Evolutionary conservation across 1,140 invertebrate species (phyloP).

Genomic region (Drosophila teissieri): DNA sequence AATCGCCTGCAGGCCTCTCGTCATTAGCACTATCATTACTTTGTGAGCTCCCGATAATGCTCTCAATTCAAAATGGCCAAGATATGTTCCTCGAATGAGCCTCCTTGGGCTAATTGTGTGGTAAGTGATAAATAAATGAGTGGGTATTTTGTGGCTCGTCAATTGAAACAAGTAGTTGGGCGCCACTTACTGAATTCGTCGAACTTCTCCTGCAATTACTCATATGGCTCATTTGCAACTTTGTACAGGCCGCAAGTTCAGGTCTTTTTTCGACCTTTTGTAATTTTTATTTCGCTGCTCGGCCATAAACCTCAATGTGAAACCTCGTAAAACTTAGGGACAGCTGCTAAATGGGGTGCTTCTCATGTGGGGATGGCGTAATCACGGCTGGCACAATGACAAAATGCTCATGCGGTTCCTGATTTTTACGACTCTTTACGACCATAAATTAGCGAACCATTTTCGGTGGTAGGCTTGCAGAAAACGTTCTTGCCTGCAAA

Average conservation of each 20-base stretch:
- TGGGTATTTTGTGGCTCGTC: background rate
- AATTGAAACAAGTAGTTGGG: background rate
- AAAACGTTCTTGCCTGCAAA: conserved; percentile 12
- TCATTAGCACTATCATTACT: conserved; percentile 65
- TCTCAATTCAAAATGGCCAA: background rate
- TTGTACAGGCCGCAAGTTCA: conserved; percentile 17
- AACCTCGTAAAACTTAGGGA: conserved; percentile 58
- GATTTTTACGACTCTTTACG: conserved; percentile 62
- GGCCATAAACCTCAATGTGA: conserved; percentile 66
- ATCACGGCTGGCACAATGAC: conserved; percentile 65
- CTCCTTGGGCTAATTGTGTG: conserved; percentile 5
- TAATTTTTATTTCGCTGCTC: conserved; percentile 9
- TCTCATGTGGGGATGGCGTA: conserved; percentile 54
- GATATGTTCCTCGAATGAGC: background rate
- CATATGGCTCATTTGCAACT: conserved; percentile 5
- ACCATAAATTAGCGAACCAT: conserved; percentile 72
- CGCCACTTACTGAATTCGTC: background rate
- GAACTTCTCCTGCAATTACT: background rate
- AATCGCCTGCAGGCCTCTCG: conserved; percentile 49
- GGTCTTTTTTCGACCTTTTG: background rate
- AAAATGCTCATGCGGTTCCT: conserved; percentile 57
- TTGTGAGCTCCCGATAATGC: conserved; percentile 9
- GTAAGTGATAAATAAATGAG: conserved; percentile 21
- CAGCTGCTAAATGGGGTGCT: conserved; percentile 18
- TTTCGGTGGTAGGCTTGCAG: conserved; percentile 29